phyloP scores from a whole-genome alignment of 2,888 invertebrate species.

The Odontomyia ornata region DNA sequence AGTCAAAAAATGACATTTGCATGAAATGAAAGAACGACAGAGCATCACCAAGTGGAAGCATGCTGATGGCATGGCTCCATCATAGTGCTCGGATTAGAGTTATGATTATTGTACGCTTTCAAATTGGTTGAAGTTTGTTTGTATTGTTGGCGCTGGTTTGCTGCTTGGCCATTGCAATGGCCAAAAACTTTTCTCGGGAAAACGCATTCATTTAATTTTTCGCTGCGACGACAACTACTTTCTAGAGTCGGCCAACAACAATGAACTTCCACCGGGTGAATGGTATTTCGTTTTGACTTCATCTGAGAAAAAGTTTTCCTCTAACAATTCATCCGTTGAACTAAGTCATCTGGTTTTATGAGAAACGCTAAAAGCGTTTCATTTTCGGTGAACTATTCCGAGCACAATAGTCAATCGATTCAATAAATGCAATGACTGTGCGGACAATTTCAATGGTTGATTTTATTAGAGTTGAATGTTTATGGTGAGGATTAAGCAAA shows the following conservation, averaged over 20 bases:
- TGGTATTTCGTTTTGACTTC: conserved; percentile 29
- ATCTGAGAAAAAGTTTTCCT: conserved; percentile 26
- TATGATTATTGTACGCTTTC: conserved; percentile 47
- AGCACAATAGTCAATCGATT: not conserved
- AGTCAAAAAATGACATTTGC: conserved; percentile 48
- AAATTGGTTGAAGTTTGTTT: conserved; percentile 42
- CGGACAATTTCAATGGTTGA: no score
- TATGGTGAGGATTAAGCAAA: no score
- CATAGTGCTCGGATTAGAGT: conserved; percentile 45
- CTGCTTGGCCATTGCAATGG: conserved; percentile 32
- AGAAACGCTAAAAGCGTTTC: conserved; percentile 7
- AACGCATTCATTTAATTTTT: conserved; percentile 43
- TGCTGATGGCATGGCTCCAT: conserved; percentile 47
- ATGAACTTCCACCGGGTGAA: conserved; percentile 16
- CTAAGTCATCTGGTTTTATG: conserved; percentile 37
- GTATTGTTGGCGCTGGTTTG: conserved; percentile 3
- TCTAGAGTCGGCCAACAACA: not conserved
- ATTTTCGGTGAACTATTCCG: not conserved
- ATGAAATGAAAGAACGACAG: conserved; percentile 48
- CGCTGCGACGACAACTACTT: conserved; percentile 14
- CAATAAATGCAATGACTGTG: no score
- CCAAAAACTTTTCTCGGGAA: conserved; percentile 46
- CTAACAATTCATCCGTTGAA: conserved; percentile 25
- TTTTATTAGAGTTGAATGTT: no score
- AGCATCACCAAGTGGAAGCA: conserved; percentile 21